Percentiles rank a stretch among this genome's conserved stretches.
Evolutionary conservation across 1,140 invertebrate genomes (phyloP).

Genomic region (Drosophila serrata): DNA sequence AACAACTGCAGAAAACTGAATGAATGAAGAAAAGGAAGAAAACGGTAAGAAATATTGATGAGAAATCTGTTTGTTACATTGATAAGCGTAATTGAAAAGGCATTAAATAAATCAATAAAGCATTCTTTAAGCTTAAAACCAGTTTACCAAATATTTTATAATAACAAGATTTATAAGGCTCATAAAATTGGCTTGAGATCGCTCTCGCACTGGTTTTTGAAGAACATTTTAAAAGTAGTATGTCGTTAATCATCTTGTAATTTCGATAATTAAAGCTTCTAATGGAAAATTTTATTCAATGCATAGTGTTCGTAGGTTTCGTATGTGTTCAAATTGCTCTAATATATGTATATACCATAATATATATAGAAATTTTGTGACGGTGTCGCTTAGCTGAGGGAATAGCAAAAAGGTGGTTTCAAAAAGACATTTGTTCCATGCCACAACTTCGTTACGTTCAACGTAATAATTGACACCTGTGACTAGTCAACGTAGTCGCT

Average conservation of each 20-base stretch:
- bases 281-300: slow-evolving; percentile 63
- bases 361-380: slow-evolving; percentile 62
- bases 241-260: background rate
- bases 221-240: background rate
- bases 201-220: no score
- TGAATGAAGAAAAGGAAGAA: slow-evolving; percentile 39
- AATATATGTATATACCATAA: slow-evolving; percentile 20
- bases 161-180: background rate
- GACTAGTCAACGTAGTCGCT: slow-evolving; percentile 85
- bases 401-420: slow-evolving; percentile 52
- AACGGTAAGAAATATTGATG: slow-evolving; percentile 68
- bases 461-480: slow-evolving; percentile 31
- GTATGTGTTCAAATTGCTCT: slow-evolving; percentile 46
- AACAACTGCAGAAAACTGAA: slow-evolving; percentile 58
- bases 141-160: background rate
- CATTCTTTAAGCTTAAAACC: slow-evolving; percentile 72
- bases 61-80: slow-evolving; percentile 83
- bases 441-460: slow-evolving; percentile 2
- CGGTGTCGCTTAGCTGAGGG: slow-evolving; percentile 35
- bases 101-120: slow-evolving; percentile 82
- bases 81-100: slow-evolving; percentile 78
- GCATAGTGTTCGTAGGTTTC: slow-evolving; percentile 27
- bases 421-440: slow-evolving; percentile 22
- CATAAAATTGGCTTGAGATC: no score
- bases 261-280: slow-evolving; percentile 61